Percentiles rank a stretch among this genome's conserved stretches.
phyloP scores from a whole-genome alignment of 2,888 invertebrate genomes.

The Eurytoma adleriae region DNA sequence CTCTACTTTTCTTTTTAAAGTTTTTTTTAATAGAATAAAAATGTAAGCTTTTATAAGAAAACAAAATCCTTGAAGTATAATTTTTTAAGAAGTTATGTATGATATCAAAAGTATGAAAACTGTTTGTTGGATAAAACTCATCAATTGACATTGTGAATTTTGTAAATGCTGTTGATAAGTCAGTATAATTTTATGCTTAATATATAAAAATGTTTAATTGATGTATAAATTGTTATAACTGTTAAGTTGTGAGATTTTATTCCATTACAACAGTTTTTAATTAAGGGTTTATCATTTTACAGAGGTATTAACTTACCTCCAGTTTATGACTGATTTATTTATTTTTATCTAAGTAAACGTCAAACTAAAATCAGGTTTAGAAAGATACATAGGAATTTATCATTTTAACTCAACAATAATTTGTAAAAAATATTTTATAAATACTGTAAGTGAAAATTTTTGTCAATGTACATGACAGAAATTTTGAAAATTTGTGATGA shows the following conservation, averaged over 20 bases:
- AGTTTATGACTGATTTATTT: constrained; percentile 4
- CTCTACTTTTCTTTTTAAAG: constrained; percentile 12
- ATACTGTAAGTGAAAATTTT: neutral
- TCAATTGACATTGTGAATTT: neutral
- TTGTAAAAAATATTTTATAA: neutral
- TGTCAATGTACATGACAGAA: neutral
- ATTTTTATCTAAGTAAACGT: neutral
- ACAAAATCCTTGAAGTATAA: neutral
- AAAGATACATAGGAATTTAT: neutral
- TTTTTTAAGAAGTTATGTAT: neutral
- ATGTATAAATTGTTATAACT: constrained; percentile 1
- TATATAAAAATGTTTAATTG: neutral
- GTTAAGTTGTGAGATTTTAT: constrained; percentile 4
- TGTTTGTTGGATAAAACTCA: neutral
- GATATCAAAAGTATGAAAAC: neutral
- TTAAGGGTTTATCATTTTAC: neutral
- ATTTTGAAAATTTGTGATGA: constrained; percentile 45
- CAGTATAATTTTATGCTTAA: neutral
- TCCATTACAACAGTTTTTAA: constrained; percentile 4
- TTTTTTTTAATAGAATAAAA: neutral
- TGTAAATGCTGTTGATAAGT: neutral
- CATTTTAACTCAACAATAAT: neutral
- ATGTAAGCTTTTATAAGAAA: neutral
- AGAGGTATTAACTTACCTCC: neutral
- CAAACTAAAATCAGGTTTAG: constrained; percentile 1